phyloP scores from a whole-genome alignment of 2,888 invertebrate species.

The Troides oblongomaculatus region DNA sequence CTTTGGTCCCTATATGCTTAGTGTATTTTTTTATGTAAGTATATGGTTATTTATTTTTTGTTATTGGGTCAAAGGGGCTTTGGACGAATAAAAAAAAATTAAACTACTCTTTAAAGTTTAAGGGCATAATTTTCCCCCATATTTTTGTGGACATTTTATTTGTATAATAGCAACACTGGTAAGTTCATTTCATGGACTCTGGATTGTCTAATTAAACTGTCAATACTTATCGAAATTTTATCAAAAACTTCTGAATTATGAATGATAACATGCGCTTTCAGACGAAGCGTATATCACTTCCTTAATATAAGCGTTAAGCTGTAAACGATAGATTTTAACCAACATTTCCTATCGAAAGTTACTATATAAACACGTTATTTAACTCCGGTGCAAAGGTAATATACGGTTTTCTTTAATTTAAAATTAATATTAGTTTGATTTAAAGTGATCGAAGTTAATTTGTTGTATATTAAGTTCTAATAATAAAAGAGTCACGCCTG shows the following conservation, averaged over 20 bases:
- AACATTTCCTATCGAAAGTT: conserved; percentile 36
- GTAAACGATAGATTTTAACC: conserved; percentile 37
- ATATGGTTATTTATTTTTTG: too few relatives aligned
- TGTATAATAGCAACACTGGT: conserved; percentile 5
- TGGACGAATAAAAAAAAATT: too few relatives aligned
- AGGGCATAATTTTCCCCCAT: background rate
- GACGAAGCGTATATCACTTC: conserved; percentile 39
- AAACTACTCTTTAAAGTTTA: background rate
- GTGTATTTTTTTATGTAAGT: too few relatives aligned
- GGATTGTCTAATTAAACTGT: conserved; percentile 41
- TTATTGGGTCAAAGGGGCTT: too few relatives aligned
- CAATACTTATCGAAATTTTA: conserved; percentile 58
- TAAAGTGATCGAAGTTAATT: background rate
- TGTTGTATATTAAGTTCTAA: background rate
- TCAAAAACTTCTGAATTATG: conserved; percentile 65
- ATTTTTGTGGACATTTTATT: background rate
- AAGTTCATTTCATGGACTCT: conserved; percentile 42
- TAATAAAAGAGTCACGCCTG: background rate
- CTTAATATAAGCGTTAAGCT: conserved; percentile 46
- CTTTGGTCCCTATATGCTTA: too few relatives aligned
- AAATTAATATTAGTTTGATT: conserved; percentile 14
- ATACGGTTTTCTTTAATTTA: conserved; percentile 31
- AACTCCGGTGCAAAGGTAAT: conserved; percentile 55
- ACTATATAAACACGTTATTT: conserved; percentile 38
- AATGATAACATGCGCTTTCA: conserved; percentile 63